Evolutionary conservation across 2,113 vertebrate genomes (phyloP).

Genomic region (Alosa alosa): DNA sequence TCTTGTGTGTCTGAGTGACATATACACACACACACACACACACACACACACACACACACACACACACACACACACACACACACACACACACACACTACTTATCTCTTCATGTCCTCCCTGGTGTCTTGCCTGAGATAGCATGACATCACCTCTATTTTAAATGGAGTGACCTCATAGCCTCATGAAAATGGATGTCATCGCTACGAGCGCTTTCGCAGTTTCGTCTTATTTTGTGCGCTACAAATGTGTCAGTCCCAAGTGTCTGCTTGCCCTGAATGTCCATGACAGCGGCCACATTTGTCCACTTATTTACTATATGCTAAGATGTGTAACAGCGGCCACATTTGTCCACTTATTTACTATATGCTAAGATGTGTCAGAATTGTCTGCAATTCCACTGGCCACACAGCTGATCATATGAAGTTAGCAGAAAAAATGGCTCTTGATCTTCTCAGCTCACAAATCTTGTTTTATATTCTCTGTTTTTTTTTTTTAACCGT

Average conservation of each 20-base stretch:
- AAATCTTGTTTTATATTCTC: neutral
- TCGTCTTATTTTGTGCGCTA: neutral
- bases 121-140: neutral
- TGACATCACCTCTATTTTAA: conserved; percentile 11
- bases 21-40: neutral
- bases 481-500: neutral
- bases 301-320: neutral
- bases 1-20: conserved; percentile 42
- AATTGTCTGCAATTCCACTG: neutral
- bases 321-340: neutral
- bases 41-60: conserved; percentile 12
- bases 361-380: neutral
- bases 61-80: conserved; percentile 18
- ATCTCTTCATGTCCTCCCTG: neutral
- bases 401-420: neutral
- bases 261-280: neutral
- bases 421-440: neutral
- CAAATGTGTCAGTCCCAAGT: neutral
- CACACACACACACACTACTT: conserved; percentile 14
- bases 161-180: neutral
- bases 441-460: neutral
- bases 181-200: neutral
- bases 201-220: neutral
- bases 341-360: neutral
- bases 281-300: neutral